phyloP scores from a whole-genome alignment of 2,888 invertebrate genomes.

The Callyntrura sp. region DNA sequence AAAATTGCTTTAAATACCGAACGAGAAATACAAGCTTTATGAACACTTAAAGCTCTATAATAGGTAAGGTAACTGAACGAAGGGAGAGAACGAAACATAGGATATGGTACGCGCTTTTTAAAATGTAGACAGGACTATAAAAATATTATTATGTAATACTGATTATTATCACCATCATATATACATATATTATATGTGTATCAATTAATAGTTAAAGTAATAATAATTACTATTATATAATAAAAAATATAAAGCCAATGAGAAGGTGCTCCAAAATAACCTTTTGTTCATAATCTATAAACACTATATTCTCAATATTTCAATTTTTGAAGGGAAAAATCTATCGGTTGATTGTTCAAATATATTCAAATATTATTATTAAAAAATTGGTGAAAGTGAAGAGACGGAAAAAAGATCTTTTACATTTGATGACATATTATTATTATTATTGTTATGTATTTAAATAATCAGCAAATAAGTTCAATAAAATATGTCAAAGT shows the following conservation, averaged over 20 bases:
- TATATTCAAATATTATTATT: constrained; percentile 15
- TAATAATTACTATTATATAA: constrained; percentile 5
- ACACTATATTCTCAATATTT: constrained; percentile 20
- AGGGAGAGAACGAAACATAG: background rate
- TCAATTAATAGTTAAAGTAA: constrained; percentile 36
- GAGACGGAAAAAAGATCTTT: constrained; percentile 1
- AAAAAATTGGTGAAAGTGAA: constrained; percentile 20
- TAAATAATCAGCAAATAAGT: constrained; percentile 32
- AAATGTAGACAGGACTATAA: background rate
- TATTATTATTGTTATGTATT: constrained; percentile 49
- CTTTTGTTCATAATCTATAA: constrained; percentile 45
- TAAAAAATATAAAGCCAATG: constrained; percentile 50
- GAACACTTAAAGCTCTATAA: constrained; percentile 35
- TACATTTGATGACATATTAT: constrained; percentile 36
- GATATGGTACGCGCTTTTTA: constrained; percentile 48
- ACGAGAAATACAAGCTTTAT: constrained; percentile 57
- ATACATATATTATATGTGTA: constrained; percentile 4
- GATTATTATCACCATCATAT: constrained; percentile 24
- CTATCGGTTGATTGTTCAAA: constrained; percentile 14
- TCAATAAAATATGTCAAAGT: constrained; percentile 11
- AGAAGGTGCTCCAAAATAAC: constrained; percentile 62
- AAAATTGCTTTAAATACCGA: constrained; percentile 66
- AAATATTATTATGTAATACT: constrained; percentile 7
- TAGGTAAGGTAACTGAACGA: constrained; percentile 18
- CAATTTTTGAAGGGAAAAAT: background rate